Evolutionary conservation across 2,113 vertebrate genomes (phyloP).

Genomic region (Cochlearius cochlearius): DNA sequence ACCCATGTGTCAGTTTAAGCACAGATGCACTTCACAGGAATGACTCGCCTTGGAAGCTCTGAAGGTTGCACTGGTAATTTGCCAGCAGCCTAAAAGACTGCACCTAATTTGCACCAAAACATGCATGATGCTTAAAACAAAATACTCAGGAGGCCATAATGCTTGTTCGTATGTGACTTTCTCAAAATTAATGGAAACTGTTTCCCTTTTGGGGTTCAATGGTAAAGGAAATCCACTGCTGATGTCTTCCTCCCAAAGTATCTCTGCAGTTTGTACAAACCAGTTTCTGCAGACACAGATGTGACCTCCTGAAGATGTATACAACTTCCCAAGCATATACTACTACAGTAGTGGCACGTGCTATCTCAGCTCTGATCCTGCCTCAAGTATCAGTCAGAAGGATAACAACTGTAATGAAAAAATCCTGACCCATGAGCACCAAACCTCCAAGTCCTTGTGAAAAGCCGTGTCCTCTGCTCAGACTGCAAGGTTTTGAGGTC

Average conservation of each 20-base stretch:
- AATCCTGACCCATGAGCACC: background rate
- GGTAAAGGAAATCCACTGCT: background rate
- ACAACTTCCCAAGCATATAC: background rate
- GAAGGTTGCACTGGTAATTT: background rate
- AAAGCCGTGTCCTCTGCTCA: fast-evolving
- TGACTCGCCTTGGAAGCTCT: background rate
- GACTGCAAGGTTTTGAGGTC: background rate
- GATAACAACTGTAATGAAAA: background rate
- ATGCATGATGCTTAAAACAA: background rate
- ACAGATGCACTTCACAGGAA: background rate
- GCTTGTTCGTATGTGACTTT: background rate
- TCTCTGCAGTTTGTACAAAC: background rate
- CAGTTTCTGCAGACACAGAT: background rate
- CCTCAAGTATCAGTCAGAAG: background rate
- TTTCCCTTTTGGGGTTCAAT: background rate
- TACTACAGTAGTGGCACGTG: background rate
- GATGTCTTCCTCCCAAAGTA: background rate
- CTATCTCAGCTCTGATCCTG: background rate
- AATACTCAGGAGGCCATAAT: background rate
- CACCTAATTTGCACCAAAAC: background rate
- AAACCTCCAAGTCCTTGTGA: background rate
- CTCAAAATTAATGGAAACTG: background rate
- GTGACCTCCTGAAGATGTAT: background rate
- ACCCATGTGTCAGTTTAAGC: background rate
- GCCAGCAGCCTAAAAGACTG: background rate